Evolutionary conservation across 2,113 vertebrate genomes (phyloP), one percentile per base, ranked within the genome.

Genomic region (Actinemys pallida): DNA sequence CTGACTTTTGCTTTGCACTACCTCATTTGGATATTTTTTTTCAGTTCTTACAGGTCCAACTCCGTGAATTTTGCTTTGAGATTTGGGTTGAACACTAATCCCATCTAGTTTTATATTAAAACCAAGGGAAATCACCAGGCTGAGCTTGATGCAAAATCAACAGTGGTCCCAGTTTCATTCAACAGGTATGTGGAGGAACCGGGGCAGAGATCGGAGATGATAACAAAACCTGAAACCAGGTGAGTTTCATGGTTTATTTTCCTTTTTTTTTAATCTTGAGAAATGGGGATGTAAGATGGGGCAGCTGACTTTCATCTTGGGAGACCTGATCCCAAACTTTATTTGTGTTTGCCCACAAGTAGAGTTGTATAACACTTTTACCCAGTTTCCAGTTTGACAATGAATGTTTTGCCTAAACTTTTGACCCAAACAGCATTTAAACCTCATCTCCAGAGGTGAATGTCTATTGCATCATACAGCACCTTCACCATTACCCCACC

Each of bases 81-180:
- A 94, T 91, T 86, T 88, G 93, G 52, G 89, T 93, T 86, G 14
- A 89, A 92, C 1, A 29, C n/a, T 31, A 62, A 62, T 62, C 12
- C 27, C 89, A 39, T 53, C 76, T 56, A 90, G 94, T 97, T 97
- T 94, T 93, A 90, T 20, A 83, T 83, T 76, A 0, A 81, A 78
- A 20, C 45, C 91, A 69, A 25, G 11, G 76, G 19, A 85, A 24
- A 90, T 84, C 53, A 35, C 25, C 29, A 17, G 7, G 49, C 31
- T 92, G 84, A 89, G 72, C 86, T 86, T 94, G 83, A 93, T 86
- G 85, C 85, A 62, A 22, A 87, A 17, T 89, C 85, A 53, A 53
- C 92, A 50, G 83, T 78, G 95, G 92, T 90, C 94, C 87, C 95
- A 89, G 95, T 96, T 96, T 81, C 95, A 92, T 95, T 96, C 97